Evolutionary conservation across 2,888 invertebrate species (phyloP), one percentile per base, ranked within the genome.

Genomic region (Biston betularia): DNA sequence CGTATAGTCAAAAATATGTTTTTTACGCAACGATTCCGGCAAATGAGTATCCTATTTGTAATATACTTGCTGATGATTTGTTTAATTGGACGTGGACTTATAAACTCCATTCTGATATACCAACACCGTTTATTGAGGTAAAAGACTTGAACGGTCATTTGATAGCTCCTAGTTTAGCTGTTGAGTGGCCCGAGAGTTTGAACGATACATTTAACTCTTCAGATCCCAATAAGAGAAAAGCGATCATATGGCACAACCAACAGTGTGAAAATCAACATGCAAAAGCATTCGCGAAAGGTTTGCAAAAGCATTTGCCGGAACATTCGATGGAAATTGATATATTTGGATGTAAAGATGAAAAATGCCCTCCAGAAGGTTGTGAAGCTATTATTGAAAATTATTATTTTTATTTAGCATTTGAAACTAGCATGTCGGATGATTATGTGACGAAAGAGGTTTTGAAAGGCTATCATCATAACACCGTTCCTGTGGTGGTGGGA

Each of bases 401-500:
- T 35, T 93, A 92, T 73, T 94, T 92, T 71, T 89, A 92, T 74
- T 79, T 92, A 54, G 87, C 83, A 0, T 75, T 80, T 53, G 92
- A 93, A 71, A 74, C 74, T 0, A 82, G 80, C 65, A 57, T 80
- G 0, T 72, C 85, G 0, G 84, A 84, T 44, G 93, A 93, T 73
- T 93, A 87, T 75, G 86, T 93, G 6, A 89, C 89, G 0, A 75
- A 79, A 7, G 89, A 89, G 69, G 85, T 93, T 0, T 66, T 91
- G 40, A 85, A 84, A 42, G 92, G 93, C 0, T 89, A 94, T 71
- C 91, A 95, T 76, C 92, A 95, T 81, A 92, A 94, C 76, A 92
- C 95, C 38, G 90, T 96, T 0, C 96, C 96, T 0, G 94, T 96
- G 38, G 95, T 96, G 6, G 90, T 95, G 79, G 96, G 96, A 15